A percentile compares a stretch with the other conserved stretches of the same genome.
Conservation (phyloP, 2,797 vertebrate species). For the Tenualosa thibaudeaui region DNA sequence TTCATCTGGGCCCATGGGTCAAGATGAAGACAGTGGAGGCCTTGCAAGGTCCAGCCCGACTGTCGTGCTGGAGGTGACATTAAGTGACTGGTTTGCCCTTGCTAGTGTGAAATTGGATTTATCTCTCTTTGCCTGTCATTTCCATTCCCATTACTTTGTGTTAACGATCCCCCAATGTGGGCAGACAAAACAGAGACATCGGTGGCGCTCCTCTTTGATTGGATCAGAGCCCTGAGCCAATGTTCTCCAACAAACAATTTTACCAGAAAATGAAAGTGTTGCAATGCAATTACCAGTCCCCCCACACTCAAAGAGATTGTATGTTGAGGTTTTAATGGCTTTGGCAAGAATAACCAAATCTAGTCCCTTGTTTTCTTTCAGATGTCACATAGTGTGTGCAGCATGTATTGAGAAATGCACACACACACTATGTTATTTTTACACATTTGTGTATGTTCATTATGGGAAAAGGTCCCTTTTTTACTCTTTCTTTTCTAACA, state of each 20-base stretch:
- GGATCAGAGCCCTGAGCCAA: conserved; percentile 33
- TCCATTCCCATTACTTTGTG: conserved; percentile 37
- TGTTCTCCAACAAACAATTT: conserved; percentile 21
- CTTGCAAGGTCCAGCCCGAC: neutral
- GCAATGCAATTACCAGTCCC: conserved; percentile 48
- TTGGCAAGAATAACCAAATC: conserved; percentile 30
- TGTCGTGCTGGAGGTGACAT: conserved; percentile 18
- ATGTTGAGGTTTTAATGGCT: conserved; percentile 34
- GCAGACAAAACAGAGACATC: conserved; percentile 35
- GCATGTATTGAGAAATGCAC: neutral
- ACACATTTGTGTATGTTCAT: neutral
- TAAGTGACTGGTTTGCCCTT: conserved; percentile 22
- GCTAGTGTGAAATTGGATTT: conserved; percentile 1
- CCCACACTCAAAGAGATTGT: conserved; percentile 37
- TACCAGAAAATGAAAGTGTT: conserved; percentile 49
- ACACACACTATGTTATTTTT: neutral
- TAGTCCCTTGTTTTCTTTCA: conserved; percentile 1
- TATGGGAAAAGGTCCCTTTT: neutral
- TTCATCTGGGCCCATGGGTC: neutral
- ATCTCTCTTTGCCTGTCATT: conserved; percentile 31
- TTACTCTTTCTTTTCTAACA: neutral
- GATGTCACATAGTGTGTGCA: neutral
- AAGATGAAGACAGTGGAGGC: neutral
- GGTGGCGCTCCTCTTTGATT: conserved; percentile 44
- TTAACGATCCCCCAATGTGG: conserved; percentile 35